phyloP scores from a whole-genome alignment of 2,888 invertebrate genomes.

The Bedellia somnulentella region DNA sequence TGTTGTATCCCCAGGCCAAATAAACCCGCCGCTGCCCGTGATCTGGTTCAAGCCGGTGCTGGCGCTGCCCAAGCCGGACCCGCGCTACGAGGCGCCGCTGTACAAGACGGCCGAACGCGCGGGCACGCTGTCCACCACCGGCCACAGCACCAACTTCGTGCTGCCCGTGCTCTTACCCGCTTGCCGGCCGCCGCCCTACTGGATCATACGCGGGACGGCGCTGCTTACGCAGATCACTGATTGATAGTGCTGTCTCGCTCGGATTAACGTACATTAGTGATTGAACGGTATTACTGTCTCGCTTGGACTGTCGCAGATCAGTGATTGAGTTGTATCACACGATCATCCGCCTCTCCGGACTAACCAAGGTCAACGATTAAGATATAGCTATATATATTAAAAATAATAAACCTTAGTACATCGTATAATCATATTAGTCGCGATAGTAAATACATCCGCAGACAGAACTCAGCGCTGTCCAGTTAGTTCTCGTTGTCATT shows the following conservation, averaged over 20 bases:
- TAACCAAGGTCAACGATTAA: too few relatives aligned
- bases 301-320: too few relatives aligned
- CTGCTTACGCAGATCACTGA: constrained; percentile 81
- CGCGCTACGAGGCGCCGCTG: constrained; percentile 74
- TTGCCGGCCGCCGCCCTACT: constrained; percentile 67
- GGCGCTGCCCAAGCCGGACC: constrained; percentile 60
- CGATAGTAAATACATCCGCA: too few relatives aligned
- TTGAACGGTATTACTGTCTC: too few relatives aligned
- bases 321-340: too few relatives aligned
- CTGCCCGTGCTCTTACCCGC: constrained; percentile 75
- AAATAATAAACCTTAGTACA: too few relatives aligned
- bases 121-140: constrained; percentile 86
- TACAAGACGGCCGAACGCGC: constrained; percentile 89
- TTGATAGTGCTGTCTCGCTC: constrained; percentile 29
- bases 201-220: constrained; percentile 89
- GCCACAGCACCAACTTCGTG: constrained; percentile 92
- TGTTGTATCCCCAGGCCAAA: constrained; percentile 62
- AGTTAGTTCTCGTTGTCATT: too few relatives aligned
- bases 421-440: too few relatives aligned
- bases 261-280: background rate
- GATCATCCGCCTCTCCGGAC: too few relatives aligned
- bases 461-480: too few relatives aligned
- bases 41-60: constrained; percentile 66
- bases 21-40: constrained; percentile 73
- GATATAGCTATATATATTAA: too few relatives aligned